Base-by-base conservation (phyloP, 1,140 invertebrate species). In the Cydia fagiglandana region DNA sequence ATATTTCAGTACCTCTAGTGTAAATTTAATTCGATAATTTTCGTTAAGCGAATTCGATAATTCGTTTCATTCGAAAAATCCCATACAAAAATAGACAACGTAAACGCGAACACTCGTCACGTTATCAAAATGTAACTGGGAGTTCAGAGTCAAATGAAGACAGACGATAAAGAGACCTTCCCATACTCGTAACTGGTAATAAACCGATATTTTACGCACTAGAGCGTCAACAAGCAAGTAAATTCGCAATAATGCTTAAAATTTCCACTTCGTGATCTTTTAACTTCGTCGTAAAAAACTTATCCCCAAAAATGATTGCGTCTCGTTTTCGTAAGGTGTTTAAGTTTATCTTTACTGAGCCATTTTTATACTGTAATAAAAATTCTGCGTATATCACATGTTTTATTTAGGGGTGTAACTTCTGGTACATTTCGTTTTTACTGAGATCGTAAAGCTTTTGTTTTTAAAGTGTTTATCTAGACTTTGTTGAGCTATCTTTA, bases 291-390 rank as follows among this genome's bases (percentile, higher is more conserved):
- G 6, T 61, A 61, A 61, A 61, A 61, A 20, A 9, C 53, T 2
- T 61, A 61, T 61, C 53, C 17, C 50, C 17, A 24, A 61, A 61
- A 61, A 17, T 20, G 53, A 17, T 61, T 10, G 17, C 53, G 53
- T 61, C 53, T 7, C 53, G 17, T 61, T 61, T 53, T 61, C 53
- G 9, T 20, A 7, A 24, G 53, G 50, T 53, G 5, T 61, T 20
- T 61, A 61, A 61, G 53, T 24, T 61, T 61, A 61, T 61, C 53
- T 20, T 61, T 61, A 61, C 53, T 9, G n/a, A 53, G 53, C 53
- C n/a, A 20, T 61, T 61, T 56, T 20, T 61, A 61, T 61, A 61
- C 17, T 9, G 53, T 61, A 61, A 17, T 61, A 61, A 61, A 61
- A 61, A 9, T 61, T 24, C 53, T 61, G 53, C 53, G 17, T 61